Conservation (phyloP, 1,140 invertebrate genomes). For the Eubasilissa regina region DNA sequence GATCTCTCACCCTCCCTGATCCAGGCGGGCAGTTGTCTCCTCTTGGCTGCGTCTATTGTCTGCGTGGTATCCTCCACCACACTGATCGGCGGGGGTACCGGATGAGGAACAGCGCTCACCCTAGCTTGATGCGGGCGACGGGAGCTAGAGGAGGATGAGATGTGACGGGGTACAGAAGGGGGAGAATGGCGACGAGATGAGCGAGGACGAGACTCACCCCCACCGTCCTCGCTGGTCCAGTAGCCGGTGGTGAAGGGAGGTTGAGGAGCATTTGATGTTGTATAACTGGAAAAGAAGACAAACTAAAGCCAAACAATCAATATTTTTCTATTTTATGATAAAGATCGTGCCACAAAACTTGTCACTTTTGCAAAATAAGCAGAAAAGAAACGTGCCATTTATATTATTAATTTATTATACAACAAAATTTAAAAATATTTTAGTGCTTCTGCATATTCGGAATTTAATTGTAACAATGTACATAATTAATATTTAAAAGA, state of each 20-base stretch:
- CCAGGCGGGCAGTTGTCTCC: constrained; percentile 94
- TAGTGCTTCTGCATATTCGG: too few relatives aligned
- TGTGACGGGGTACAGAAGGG: constrained; percentile 1
- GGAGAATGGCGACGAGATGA: neutral
- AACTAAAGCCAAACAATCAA: too few relatives aligned
- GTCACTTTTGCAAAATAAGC: too few relatives aligned
- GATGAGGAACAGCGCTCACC: constrained; percentile 27
- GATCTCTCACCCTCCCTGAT: constrained; percentile 83
- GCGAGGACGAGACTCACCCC: neutral
- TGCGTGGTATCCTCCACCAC: constrained; percentile 59
- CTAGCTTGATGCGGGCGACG: constrained; percentile 37
- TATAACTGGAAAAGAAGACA: too few relatives aligned
- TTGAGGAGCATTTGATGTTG: neutral
- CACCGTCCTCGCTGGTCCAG: constrained; percentile 54
- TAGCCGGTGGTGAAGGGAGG: constrained; percentile 42
- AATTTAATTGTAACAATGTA: too few relatives aligned
- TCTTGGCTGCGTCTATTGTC: constrained; percentile 87
- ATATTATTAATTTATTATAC: too few relatives aligned
- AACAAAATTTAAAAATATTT: too few relatives aligned
- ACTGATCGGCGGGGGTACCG: constrained; percentile 1
- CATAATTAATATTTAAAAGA: too few relatives aligned
- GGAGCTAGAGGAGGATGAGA: constrained; percentile 3
- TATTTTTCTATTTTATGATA: too few relatives aligned
- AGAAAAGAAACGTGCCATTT: too few relatives aligned
- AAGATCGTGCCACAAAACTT: too few relatives aligned